A percentile compares a stretch with the other conserved stretches of the same genome.
Evolutionary conservation across 2,888 invertebrate genomes (phyloP).

Genomic region (Ditula angustiorana): DNA sequence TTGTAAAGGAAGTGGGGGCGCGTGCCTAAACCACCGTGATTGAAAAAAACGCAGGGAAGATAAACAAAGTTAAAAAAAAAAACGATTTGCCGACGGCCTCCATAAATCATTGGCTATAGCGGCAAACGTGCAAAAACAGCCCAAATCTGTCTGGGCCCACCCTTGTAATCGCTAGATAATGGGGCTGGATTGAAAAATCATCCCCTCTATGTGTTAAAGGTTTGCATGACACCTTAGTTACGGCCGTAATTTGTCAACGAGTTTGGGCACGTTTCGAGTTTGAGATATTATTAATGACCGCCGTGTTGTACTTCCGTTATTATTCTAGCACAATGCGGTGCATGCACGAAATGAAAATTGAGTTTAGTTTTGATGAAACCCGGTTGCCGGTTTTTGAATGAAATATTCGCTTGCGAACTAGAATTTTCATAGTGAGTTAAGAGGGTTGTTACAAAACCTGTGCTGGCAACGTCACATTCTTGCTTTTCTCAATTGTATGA

Average conservation of each 20-base stretch:
- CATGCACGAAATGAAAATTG: conserved; percentile 30
- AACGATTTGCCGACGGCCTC: conserved; percentile 20
- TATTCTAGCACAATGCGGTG: conserved; percentile 35
- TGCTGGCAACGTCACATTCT: too few relatives aligned
- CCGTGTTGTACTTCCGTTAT: conserved; percentile 24
- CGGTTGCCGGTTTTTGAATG: neutral
- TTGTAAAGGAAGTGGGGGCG: neutral
- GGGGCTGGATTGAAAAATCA: conserved; percentile 81
- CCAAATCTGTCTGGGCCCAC: conserved; percentile 77
- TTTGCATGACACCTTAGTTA: conserved; percentile 53
- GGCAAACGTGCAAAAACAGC: conserved; percentile 57
- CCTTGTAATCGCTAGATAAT: conserved; percentile 83
- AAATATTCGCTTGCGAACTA: neutral
- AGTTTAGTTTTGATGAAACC: conserved; percentile 12
- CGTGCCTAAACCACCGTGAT: conserved; percentile 10
- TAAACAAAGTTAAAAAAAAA: conserved; percentile 40
- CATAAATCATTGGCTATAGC: conserved; percentile 36
- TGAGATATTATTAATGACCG: conserved; percentile 38
- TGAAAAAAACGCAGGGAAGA: conserved; percentile 33
- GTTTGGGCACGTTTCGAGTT: conserved; percentile 37
- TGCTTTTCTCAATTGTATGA: too few relatives aligned
- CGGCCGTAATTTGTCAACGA: conserved; percentile 47
- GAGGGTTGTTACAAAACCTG: too few relatives aligned
- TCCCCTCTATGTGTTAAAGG: conserved; percentile 70
- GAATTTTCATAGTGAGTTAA: neutral